Evolutionary conservation across 2,113 vertebrate genomes (phyloP), one percentile per base, ranked within the genome.

Genomic region (Takifugu bimaculatus): DNA sequence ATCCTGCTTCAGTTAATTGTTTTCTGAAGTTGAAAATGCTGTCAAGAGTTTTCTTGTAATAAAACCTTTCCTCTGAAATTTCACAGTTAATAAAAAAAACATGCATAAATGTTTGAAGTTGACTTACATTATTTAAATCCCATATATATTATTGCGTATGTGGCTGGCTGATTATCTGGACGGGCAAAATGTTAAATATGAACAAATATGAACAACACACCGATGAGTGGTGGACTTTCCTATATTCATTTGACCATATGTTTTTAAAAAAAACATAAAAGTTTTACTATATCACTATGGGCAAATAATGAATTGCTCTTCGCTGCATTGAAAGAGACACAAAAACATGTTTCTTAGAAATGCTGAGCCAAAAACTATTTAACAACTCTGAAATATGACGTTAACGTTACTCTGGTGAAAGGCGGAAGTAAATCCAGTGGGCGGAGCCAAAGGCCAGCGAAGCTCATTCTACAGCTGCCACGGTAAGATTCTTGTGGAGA

Each of bases 381-480:
- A 15, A n/a, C 7, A 25, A 39, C 29, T 35, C 1, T 75, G 69
- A 75, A 75, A 58, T 55, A 45, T 73, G 80, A 78, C 68, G 68
- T 42, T 15, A 14, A 26, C 39, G 12, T 7, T 35, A 63, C 55
- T 79, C 72, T 53, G 58, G 70, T 54, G 52, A 71, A 84, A 89
- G 66, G 72, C 86, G 90, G 91, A 91, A 91, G 88, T 90, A 68
- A 61, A 68, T 57, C 43, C 42, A 79, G 87, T 79, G 85, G 88
- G 88, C 83, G 89, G 86, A 65, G 80, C 74, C 4, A 57, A 75
- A 84, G 87, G 86, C 85, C 87, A 82, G 65, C 78, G 70, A 60
- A 68, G 75, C 74, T 68, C 52, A 49, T 29, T 50, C 75, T 51
- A 59, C 79, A 74, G 50, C 75, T 83, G 73, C 66, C 62, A 78